phyloP scores from a whole-genome alignment of 2,888 invertebrate species.

The Sycophila texana region DNA sequence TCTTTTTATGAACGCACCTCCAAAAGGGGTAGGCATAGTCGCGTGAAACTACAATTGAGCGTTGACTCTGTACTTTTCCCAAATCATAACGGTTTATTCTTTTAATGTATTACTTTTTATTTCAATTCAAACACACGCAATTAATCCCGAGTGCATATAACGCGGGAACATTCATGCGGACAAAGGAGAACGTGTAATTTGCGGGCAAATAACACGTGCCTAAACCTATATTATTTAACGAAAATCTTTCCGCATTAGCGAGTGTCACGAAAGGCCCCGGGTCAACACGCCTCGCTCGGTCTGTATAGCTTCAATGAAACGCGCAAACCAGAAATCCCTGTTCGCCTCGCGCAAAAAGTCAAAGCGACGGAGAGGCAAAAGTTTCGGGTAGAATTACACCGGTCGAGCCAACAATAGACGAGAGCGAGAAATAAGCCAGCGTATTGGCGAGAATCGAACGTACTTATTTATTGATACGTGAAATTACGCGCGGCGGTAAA shows the following conservation, averaged over 20 bases:
- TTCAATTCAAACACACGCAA: background rate
- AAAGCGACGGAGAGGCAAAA: background rate
- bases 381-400: constrained; percentile 1
- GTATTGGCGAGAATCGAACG: constrained; percentile 28
- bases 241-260: background rate
- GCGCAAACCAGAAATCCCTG: background rate
- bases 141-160: background rate
- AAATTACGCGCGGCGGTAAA: constrained; percentile 37
- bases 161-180: background rate
- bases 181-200: no score
- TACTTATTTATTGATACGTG: constrained; percentile 49
- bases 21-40: constrained; percentile 8
- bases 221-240: background rate
- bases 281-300: no score
- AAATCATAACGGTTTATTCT: constrained; percentile 34
- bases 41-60: constrained; percentile 17
- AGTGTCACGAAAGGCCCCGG: no score
- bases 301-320: no score
- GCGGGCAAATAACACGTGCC: background rate
- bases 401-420: constrained; percentile 1
- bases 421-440: background rate
- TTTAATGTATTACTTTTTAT: constrained; percentile 12
- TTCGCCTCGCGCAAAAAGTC: constrained; percentile 3
- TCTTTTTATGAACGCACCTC: constrained; percentile 38
- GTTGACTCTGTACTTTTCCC: constrained; percentile 43